phyloP scores from a whole-genome alignment of 2,888 invertebrate species.

The Eupithecia inturbata region DNA sequence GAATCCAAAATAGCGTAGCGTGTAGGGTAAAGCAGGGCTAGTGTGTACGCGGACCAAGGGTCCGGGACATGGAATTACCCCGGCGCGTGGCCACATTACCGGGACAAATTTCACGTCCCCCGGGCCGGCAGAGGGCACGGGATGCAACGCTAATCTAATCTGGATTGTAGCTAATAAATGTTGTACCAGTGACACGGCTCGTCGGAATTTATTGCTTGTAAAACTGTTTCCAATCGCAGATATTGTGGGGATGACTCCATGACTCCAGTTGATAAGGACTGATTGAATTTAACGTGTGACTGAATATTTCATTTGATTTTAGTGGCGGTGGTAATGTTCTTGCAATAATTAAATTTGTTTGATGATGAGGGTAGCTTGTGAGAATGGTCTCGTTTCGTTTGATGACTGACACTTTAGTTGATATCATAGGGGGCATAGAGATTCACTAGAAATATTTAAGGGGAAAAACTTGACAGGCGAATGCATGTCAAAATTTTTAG shows the following conservation, averaged over 20 bases:
- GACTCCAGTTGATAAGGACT: slow-evolving; percentile 68
- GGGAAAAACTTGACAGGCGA: neutral
- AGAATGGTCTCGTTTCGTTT: slow-evolving; percentile 8
- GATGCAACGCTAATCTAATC: slow-evolving; percentile 84
- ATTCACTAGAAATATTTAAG: neutral
- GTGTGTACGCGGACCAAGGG: slow-evolving; percentile 59
- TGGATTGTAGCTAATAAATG: slow-evolving; percentile 83
- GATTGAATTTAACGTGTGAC: slow-evolving; percentile 80
- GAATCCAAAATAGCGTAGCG: neutral
- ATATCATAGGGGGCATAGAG: neutral
- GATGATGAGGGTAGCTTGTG: slow-evolving; percentile 38
- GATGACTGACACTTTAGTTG: slow-evolving; percentile 7
- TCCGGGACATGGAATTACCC: slow-evolving; percentile 77
- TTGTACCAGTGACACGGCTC: slow-evolving; percentile 76
- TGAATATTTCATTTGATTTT: slow-evolving; percentile 62
- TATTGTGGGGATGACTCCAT: slow-evolving; percentile 65
- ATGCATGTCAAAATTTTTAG: too few species aligned
- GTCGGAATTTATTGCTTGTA: slow-evolving; percentile 83
- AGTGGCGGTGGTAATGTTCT: slow-evolving; percentile 54
- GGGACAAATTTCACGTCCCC: slow-evolving; percentile 79
- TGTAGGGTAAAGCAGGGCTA: slow-evolving; percentile 9
- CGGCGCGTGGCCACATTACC: slow-evolving; percentile 83
- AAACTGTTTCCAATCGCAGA: slow-evolving; percentile 83
- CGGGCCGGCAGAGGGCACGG: slow-evolving; percentile 61
- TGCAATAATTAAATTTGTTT: slow-evolving; percentile 51